phyloP scores from a whole-genome alignment of 1,140 invertebrate species.

The Heliconius melpomene region DNA sequence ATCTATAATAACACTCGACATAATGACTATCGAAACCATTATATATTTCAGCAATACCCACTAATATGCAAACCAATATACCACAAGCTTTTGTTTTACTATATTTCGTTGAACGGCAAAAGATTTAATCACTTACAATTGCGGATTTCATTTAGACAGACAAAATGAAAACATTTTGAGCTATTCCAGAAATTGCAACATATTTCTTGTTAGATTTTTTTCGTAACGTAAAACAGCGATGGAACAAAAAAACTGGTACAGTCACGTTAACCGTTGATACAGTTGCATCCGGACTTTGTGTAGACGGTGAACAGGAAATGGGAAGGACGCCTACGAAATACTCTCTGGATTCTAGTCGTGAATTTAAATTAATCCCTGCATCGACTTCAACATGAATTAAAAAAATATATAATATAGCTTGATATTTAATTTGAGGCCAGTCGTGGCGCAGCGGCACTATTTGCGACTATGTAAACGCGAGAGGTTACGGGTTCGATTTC shows the following conservation, averaged over 20 bases:
- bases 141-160: not conserved
- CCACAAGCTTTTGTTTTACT: not conserved
- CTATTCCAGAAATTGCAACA: not conserved
- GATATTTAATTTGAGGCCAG: too few relatives aligned
- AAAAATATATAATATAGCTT: too few relatives aligned
- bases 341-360: not conserved
- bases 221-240: constrained; percentile 14
- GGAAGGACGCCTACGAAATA: constrained; percentile 13
- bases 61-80: not conserved
- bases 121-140: not conserved
- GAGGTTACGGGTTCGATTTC: too few relatives aligned
- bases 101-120: not conserved
- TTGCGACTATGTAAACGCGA: too few relatives aligned
- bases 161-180: not conserved
- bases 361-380: constrained; percentile 1
- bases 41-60: not conserved
- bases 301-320: constrained; percentile 14
- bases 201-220: not conserved
- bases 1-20: too few relatives aligned
- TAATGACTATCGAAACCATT: not conserved
- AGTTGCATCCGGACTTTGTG: constrained; percentile 16
- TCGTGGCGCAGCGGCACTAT: too few relatives aligned
- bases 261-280: constrained; percentile 13
- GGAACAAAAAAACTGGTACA: constrained; percentile 7
- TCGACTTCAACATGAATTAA: not conserved